phyloP scores from a whole-genome alignment of 2,797 vertebrate species.

The Cheirogaleus major region DNA sequence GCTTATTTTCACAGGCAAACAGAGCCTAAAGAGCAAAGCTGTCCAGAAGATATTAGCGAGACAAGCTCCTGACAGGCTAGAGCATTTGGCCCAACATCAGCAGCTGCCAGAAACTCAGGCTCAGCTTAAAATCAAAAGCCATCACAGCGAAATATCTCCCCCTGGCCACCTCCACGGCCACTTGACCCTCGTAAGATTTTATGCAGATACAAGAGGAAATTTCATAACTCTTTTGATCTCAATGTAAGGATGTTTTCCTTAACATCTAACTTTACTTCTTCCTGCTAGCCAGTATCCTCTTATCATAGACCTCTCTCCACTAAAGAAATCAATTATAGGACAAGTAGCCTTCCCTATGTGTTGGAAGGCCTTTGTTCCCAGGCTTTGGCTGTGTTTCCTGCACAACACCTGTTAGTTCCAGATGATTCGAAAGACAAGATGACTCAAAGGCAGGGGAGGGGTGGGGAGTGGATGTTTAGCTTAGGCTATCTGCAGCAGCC shows the following conservation, averaged over 20 bases:
- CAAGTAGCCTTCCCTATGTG: background rate
- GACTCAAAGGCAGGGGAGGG: background rate
- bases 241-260: slow-evolving; percentile 6
- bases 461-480: background rate
- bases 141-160: background rate
- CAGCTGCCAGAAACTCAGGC: slow-evolving; percentile 40
- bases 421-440: slow-evolving; percentile 18
- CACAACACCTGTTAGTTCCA: background rate
- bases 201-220: background rate
- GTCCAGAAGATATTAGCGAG: background rate
- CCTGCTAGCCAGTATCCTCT: slow-evolving; percentile 13
- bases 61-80: slow-evolving; percentile 48
- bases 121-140: slow-evolving; percentile 13
- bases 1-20: background rate
- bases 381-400: slow-evolving; percentile 28
- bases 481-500: background rate
- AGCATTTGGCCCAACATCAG: background rate
- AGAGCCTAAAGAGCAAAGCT: slow-evolving; percentile 27
- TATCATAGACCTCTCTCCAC: background rate
- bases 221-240: slow-evolving; percentile 24
- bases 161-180: background rate
- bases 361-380: background rate
- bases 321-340: background rate
- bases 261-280: slow-evolving; percentile 40
- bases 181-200: background rate